phyloP scores from a whole-genome alignment of 2,797 vertebrate genomes.

The Tenualosa ilisha region DNA sequence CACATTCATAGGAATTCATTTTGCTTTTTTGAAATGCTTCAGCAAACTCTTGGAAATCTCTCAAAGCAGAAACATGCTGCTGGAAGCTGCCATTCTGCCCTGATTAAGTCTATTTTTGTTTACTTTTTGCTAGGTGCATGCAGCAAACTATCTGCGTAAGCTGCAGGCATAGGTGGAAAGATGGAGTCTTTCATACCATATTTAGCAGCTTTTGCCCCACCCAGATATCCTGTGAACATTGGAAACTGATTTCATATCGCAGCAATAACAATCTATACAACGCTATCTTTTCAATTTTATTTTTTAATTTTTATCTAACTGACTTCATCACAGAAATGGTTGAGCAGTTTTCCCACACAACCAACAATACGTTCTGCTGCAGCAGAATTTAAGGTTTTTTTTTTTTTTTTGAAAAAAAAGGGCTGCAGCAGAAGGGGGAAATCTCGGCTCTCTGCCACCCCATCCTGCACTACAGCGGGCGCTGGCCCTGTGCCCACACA shows the following conservation, averaged over 20 bases:
- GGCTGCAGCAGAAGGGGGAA: not conserved
- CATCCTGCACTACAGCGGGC: not conserved
- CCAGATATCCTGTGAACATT: constrained; percentile 49
- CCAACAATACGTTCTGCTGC: not conserved
- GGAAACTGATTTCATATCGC: constrained; percentile 1
- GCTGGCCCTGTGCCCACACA: constrained; percentile 27
- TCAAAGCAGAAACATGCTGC: not conserved
- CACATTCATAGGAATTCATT: not conserved
- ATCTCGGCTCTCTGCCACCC: not conserved
- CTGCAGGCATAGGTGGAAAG: not conserved
- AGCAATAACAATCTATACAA: not conserved
- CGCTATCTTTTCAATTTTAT: not conserved
- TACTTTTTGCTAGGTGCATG: not conserved
- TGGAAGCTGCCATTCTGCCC: not conserved
- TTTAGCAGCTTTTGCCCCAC: constrained; percentile 63
- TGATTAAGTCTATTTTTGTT: not conserved
- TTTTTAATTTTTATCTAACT: not conserved
- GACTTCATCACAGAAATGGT: not conserved
- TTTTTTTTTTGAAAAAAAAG: not conserved
- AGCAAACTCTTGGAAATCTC: not conserved
- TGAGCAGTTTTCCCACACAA: not conserved
- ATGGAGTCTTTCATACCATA: constrained; percentile 40
- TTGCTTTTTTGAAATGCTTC: not conserved
- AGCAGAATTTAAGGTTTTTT: not conserved
- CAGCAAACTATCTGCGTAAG: constrained; percentile 15